phyloP scores from a whole-genome alignment of 2,888 invertebrate species.

The Strigamia crassipes region DNA sequence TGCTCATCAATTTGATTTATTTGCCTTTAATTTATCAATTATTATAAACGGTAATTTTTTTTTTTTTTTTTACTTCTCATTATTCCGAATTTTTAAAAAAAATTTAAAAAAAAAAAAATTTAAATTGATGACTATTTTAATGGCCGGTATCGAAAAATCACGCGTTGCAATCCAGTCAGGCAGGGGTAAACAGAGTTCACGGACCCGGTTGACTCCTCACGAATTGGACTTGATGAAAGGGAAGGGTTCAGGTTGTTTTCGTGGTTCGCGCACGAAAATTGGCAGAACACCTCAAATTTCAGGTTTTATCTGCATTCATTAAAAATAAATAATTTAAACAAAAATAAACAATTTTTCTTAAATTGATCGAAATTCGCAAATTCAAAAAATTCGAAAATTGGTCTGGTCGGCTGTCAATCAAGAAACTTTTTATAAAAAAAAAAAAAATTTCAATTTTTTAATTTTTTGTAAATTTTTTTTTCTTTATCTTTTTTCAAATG shows the following conservation, averaged over 20 bases:
- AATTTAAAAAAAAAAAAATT: not conserved
- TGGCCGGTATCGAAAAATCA: constrained; percentile 14
- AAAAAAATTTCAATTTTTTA: too few species aligned
- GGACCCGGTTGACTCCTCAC: constrained; percentile 40
- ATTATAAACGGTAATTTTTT: not conserved
- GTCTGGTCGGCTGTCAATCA: too few species aligned
- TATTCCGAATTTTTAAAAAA: not conserved
- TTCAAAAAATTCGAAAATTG: too few species aligned
- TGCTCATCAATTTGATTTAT: constrained; percentile 10
- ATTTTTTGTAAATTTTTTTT: too few species aligned
- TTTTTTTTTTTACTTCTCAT: not conserved
- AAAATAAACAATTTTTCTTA: not conserved
- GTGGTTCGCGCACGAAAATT: constrained; percentile 19
- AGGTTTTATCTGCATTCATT: not conserved
- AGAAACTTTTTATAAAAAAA: too few species aligned
- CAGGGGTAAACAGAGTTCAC: constrained; percentile 37
- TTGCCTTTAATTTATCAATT: not conserved
- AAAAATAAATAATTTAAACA: not conserved
- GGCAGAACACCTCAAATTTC: not conserved
- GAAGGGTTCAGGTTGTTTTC: constrained; percentile 39
- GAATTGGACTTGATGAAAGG: constrained; percentile 25
- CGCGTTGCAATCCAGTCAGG: constrained; percentile 11
- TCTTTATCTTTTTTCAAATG: too few species aligned
- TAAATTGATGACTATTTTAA: constrained; percentile 1
- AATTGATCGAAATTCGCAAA: too few species aligned